A percentile compares a stretch with the other conserved stretches of the same genome.
Evolutionary conservation across 2,797 vertebrate genomes (phyloP).

Genomic region (Streptopelia turtur): DNA sequence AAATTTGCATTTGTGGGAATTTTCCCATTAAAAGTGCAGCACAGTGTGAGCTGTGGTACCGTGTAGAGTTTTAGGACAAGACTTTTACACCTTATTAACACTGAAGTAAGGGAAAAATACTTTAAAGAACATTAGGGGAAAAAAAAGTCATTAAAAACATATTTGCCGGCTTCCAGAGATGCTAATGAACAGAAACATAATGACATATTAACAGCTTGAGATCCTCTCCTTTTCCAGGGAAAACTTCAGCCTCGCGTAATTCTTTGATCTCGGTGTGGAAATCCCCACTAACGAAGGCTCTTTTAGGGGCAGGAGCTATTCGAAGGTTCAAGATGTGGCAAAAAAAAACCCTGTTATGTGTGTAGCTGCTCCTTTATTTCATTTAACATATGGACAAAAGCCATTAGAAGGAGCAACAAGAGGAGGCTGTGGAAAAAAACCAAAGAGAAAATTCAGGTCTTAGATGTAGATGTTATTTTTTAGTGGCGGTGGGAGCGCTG

Average conservation of each 20-base stretch:
- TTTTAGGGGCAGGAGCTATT: not conserved
- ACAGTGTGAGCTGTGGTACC: not conserved
- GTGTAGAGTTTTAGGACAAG: not conserved
- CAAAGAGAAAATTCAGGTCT: not conserved
- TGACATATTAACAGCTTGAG: conserved; percentile 65
- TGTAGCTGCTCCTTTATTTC: not conserved
- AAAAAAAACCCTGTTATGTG: not conserved
- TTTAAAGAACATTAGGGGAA: conserved; percentile 29
- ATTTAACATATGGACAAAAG: not conserved
- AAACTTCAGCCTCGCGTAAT: conserved; percentile 32
- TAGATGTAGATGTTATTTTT: not conserved
- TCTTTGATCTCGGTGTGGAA: conserved; percentile 65
- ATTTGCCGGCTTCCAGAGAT: conserved; percentile 66
- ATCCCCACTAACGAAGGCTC: conserved; percentile 6
- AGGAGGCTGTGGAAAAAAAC: not conserved
- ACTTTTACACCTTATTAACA: conserved; percentile 55
- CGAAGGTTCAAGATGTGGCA: not conserved
- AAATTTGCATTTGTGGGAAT: conserved; percentile 17
- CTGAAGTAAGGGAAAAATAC: conserved; percentile 26
- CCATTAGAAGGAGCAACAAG: not conserved
- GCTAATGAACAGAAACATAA: conserved; percentile 71
- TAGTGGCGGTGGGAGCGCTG: fast-evolving
- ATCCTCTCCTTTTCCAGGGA: conserved; percentile 59
- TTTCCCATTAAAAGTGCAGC: conserved; percentile 6
- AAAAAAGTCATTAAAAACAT: conserved; percentile 46